Evolutionary conservation across 2,888 invertebrate genomes (phyloP).

Genomic region (Lochmaea crataegi): DNA sequence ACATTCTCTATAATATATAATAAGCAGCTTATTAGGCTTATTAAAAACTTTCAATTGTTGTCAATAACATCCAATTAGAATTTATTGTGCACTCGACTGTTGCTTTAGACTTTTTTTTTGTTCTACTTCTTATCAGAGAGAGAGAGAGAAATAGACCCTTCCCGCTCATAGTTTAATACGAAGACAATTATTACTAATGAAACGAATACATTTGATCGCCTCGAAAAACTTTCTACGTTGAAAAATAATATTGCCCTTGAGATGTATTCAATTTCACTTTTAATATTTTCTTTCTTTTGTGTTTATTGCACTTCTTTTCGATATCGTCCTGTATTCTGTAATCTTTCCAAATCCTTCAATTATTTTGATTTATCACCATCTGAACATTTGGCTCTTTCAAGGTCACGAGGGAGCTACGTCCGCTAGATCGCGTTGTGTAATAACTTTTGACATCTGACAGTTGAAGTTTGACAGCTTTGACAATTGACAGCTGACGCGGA

Average conservation of each 20-base stretch:
- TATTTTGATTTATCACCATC: too few species aligned
- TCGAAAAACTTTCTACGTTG: neutral
- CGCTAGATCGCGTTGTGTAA: too few species aligned
- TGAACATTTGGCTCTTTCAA: too few species aligned
- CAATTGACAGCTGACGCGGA: too few species aligned
- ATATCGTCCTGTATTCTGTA: too few species aligned
- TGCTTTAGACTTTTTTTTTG: slow-evolving; percentile 17
- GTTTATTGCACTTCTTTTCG: too few species aligned
- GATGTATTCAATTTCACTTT: too few species aligned
- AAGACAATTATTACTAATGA: neutral
- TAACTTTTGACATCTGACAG: too few species aligned
- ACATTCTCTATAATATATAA: slow-evolving; percentile 24
- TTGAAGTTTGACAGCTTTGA: too few species aligned
- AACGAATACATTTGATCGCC: neutral
- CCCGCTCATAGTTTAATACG: slow-evolving; percentile 1
- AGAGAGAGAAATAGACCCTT: slow-evolving; percentile 4
- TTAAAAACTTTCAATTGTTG: slow-evolving; percentile 39
- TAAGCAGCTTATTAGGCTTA: slow-evolving; percentile 33
- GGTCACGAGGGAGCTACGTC: too few species aligned
- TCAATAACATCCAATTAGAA: slow-evolving; percentile 39
- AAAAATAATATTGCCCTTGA: neutral
- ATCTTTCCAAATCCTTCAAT: too few species aligned
- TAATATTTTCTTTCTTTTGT: too few species aligned
- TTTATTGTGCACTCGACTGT: slow-evolving; percentile 35
- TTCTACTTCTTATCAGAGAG: slow-evolving; percentile 24